phyloP scores from a whole-genome alignment of 2,888 invertebrate genomes.

The Stratiomys singularior region DNA sequence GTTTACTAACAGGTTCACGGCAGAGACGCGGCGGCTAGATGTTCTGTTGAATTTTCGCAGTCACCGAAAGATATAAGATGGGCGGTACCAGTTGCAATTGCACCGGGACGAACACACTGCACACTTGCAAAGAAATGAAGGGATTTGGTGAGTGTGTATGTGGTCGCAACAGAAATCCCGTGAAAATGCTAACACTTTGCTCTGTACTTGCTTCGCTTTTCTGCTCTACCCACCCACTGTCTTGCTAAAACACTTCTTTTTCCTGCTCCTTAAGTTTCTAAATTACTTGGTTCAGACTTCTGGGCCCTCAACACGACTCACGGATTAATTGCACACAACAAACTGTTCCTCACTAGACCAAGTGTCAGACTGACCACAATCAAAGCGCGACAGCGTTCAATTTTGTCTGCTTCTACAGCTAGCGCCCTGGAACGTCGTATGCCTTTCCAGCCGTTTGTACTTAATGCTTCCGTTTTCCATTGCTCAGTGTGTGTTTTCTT shows the following conservation, averaged over 20 bases:
- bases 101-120: conserved; percentile 32
- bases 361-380: conserved; percentile 32
- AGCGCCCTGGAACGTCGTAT: conserved; percentile 8
- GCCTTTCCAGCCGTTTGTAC: not conserved
- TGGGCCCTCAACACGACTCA: conserved; percentile 30
- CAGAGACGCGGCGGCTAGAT: not conserved
- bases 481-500: too few species aligned
- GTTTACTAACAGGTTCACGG: not conserved
- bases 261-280: not conserved
- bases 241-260: not conserved
- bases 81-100: conserved; percentile 37
- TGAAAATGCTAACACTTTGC: conserved; percentile 3
- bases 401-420: conserved; percentile 17
- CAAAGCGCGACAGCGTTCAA: conserved; percentile 19
- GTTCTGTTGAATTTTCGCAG: conserved; percentile 30
- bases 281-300: not conserved
- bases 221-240: not conserved
- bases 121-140: not conserved
- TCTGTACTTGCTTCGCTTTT: not conserved
- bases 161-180: not conserved
- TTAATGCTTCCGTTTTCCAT: too few species aligned
- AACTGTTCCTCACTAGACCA: conserved; percentile 37
- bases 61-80: not conserved
- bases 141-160: conserved; percentile 1
- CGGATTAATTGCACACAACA: conserved; percentile 30